Evolutionary conservation across 2,797 vertebrate genomes (phyloP).

Genomic region (Graptemys geographica): DNA sequence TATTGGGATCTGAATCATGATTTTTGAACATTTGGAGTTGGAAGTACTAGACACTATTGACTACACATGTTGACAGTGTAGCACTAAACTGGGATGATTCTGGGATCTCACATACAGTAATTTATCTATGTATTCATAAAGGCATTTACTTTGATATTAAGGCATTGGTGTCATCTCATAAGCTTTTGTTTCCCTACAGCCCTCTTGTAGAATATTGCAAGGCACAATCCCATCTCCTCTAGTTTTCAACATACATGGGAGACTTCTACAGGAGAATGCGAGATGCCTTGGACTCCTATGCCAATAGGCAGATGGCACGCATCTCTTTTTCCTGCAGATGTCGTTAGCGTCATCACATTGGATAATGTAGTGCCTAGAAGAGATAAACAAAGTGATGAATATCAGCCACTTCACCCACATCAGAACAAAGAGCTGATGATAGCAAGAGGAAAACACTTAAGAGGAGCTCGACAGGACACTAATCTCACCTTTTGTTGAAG

Average conservation of each 20-base stretch:
- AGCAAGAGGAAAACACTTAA: neutral
- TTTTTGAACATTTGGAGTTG: fast-evolving
- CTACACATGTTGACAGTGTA: neutral
- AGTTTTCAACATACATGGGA: neutral
- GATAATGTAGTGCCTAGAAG: neutral
- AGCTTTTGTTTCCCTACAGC: neutral
- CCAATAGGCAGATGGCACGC: fast-evolving
- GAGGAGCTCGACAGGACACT: too few relatives aligned
- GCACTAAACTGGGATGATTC: neutral
- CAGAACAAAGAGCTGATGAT: neutral
- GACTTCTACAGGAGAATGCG: neutral
- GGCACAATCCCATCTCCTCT: neutral
- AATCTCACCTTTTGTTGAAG: too few relatives aligned
- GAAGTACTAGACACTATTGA: neutral
- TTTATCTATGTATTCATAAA: neutral
- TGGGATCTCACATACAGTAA: neutral
- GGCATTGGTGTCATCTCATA: neutral
- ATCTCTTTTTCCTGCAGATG: neutral
- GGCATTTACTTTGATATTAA: neutral
- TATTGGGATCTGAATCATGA: fast-evolving
- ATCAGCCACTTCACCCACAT: neutral
- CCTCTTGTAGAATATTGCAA: fast-evolving
- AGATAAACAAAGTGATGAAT: neutral
- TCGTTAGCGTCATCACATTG: neutral
- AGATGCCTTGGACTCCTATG: neutral